Percentiles rank a stretch among this genome's conserved stretches.
Evolutionary conservation across 2,113 vertebrate species (phyloP).

Genomic region (Sebastes fasciatus): DNA sequence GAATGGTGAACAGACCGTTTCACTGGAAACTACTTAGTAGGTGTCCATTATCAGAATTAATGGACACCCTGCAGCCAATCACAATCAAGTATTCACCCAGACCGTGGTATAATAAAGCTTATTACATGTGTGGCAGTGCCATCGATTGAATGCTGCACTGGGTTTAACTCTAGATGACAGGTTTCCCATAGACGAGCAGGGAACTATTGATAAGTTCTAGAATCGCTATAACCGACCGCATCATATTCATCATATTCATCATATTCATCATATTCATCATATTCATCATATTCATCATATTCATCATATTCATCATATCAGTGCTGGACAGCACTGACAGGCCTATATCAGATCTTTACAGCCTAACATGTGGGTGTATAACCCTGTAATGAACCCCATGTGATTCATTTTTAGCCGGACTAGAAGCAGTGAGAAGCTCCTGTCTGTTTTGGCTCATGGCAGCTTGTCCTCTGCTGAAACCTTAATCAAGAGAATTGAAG

Average conservation of each 20-base stretch:
- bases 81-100: no score
- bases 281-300: constrained; percentile 1
- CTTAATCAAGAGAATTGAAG: constrained; percentile 52
- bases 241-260: constrained; percentile 3
- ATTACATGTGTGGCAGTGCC: not conserved
- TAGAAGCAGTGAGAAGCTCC: constrained; percentile 4
- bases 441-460: constrained; percentile 20
- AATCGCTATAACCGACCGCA: not conserved
- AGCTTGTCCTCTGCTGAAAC: constrained; percentile 34
- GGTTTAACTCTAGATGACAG: not conserved
- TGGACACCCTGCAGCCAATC: no score
- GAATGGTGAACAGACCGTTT: no score
- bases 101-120: not conserved
- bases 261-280: constrained; percentile 8
- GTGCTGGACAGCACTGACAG: not conserved
- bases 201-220: not conserved
- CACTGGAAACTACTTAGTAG: no score
- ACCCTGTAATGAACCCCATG: not conserved
- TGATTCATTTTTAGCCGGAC: not conserved
- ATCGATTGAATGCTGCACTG: not conserved
- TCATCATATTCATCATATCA: constrained; percentile 19
- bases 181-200: not conserved
- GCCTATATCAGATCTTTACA: not conserved
- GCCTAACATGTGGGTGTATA: no score
- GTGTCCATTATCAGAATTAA: no score